Percentiles rank a stretch among this genome's conserved stretches.
These are phyloP conservation scores for Stegophylla sp. DNA, from an alignment of 2,888 invertebrate species.

Conservation along the genomic window DNA sequence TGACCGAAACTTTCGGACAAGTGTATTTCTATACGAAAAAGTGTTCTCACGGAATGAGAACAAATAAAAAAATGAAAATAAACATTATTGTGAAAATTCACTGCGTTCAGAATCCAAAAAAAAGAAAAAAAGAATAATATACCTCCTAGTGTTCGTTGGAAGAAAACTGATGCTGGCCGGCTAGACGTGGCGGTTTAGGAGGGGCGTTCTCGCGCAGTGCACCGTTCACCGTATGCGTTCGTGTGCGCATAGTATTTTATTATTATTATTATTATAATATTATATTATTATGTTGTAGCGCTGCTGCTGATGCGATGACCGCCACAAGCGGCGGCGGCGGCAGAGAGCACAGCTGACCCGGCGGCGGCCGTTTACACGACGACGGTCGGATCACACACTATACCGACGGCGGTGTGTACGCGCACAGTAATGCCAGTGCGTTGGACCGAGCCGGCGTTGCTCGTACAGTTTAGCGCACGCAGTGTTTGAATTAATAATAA, in stretches of 20 bases:
- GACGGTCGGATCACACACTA: slow-evolving; percentile 6
- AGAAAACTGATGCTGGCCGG: background rate
- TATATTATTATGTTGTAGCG: too few relatives aligned
- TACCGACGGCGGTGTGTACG: background rate
- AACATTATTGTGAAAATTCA: too few relatives aligned
- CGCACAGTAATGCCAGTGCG: slow-evolving; percentile 55
- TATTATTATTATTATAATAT: too few relatives aligned
- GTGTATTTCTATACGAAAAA: too few relatives aligned
- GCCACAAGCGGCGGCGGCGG: slow-evolving; percentile 23
- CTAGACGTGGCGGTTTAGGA: background rate
- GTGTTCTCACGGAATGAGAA: too few relatives aligned
- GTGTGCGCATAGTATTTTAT: background rate
- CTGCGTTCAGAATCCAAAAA: too few relatives aligned
- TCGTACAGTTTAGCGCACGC: slow-evolving; percentile 48
- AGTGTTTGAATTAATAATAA: too few relatives aligned
- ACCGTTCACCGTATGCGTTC: background rate
- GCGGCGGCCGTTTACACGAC: slow-evolving; percentile 57
- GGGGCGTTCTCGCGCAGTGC: slow-evolving; percentile 16
- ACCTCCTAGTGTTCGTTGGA: too few relatives aligned
- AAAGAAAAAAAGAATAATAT: too few relatives aligned
- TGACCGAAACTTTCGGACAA: too few relatives aligned
- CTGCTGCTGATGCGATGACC: slow-evolving; percentile 17
- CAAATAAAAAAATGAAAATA: too few relatives aligned
- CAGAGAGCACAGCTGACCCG: slow-evolving; percentile 36
- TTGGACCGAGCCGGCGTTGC: slow-evolving; percentile 52